Evolutionary conservation across 1,140 invertebrate genomes (phyloP), one percentile per base, ranked within the genome.

Genomic region (Drosophila rhopaloa): DNA sequence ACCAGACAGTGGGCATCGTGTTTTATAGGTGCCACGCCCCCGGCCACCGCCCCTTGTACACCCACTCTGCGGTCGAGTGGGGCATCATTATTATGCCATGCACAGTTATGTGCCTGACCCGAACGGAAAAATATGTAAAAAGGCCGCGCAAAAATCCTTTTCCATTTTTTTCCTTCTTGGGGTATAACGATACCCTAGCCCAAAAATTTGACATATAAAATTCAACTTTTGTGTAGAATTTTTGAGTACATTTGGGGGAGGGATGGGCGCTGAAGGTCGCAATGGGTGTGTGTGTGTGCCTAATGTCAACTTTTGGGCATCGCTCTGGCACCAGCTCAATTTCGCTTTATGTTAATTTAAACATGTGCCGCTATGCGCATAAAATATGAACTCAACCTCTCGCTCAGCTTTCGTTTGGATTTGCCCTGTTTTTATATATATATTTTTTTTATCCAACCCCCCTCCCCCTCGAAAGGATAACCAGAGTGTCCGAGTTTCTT

Each of bases 291-390:
- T 62, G 47, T 70, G 61, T 56, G 65, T 57, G 65, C 78, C 81
- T 85, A 86, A 86, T 86, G 82, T 86, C 82, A 86, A 86, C 82
- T 77, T 81, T 62, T 57, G 63, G 77, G 76, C 53, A 72, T 65
- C 79, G 79, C 67, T 60, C 71, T 50, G 61, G 82, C 68, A 81
- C 83, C 76, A 78, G 83, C 84, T 89, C 84, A 89, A 89, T 89
- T 89, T 89, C 80, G 80, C 77, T 89, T 89, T 89, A 89, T 89
- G 84, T 89, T 89, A 89, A 89, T 89, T 89, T 89, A 89, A 89
- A 89, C 84, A 89, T 89, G 84, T 89, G 84, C 84, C 83, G 80
- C 84, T 84, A 89, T 84, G 84, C 84, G 84, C 84, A 89, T 89
- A 89, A 89, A 89, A 89, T 89, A 89, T 89, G 84, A 89, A 89